Base-by-base conservation (phyloP, 1,140 invertebrate genomes). In the Hyphantria cunea region DNA sequence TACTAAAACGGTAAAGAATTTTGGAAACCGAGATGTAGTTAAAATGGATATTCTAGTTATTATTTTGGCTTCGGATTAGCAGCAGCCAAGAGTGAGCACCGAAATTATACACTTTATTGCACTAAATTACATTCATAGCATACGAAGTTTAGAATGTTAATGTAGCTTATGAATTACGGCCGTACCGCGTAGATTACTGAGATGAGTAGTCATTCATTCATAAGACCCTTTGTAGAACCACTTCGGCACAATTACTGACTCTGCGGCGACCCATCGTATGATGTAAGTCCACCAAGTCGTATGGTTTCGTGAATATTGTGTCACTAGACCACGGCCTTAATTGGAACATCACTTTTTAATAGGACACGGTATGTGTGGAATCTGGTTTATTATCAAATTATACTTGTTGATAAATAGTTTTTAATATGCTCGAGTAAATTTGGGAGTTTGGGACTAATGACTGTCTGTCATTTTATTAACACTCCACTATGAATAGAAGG, bases 241-340 rank as follows among this genome's bases (percentile, higher is more conserved):
- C 76, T 85, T 82, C 72, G 73, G 64, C 53, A 75, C 80, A 85
- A 85, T 86, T 86, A 84, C 71, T 61, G 60, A 84, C 71, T 61
- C 58, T 62, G 17, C 68, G 76, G 79, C 80, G 78, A 78, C 80
- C 71, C 61, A 50, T 39, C 17, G 17, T 25, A 25, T 25, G 17
- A 1, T 17, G 58, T 14, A 76, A 74, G 76, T 66, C 71, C 62
- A 52, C 47, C 31, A 17, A 10, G 42, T 7, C 37, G 31, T 13
- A 61, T 44, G 39, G 33, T 48, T 51, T 44, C 13, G 58, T 17
- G 33, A 49, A 47, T 55, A 47, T 48, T 33, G 47, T 14, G 37
- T 33, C 11, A 41, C 15, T 49, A 33, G 14, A 49, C 25, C 31
- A 25, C 17, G 17, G 17, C 17, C 33, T 59, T 15, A 49, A 59